Evolutionary conservation across 2,113 vertebrate species (phyloP).

Genomic region (Thamnaconus septentrionalis): DNA sequence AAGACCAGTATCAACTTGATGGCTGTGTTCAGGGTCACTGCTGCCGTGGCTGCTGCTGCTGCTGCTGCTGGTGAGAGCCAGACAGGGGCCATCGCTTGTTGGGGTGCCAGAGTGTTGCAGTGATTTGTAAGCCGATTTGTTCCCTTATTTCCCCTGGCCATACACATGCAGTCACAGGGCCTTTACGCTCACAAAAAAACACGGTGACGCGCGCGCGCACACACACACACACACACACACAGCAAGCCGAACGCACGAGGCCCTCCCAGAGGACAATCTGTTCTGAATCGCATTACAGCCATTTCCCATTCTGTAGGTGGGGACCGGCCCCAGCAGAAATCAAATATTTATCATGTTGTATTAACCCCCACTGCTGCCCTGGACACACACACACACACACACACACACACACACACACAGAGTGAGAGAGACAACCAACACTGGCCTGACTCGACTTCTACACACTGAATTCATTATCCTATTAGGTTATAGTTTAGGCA

Average conservation of each 20-base stretch:
- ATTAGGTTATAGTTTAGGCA: conserved; percentile 69
- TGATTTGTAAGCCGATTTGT: conserved; percentile 80
- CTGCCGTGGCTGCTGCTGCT: conserved; percentile 44
- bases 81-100: conserved; percentile 60
- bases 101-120: conserved; percentile 42
- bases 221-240: conserved; percentile 38
- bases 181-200: conserved; percentile 32
- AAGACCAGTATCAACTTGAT: conserved; percentile 46
- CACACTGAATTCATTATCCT: conserved; percentile 75
- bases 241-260: conserved; percentile 56
- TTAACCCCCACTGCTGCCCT: conserved; percentile 71
- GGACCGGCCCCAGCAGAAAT: conserved; percentile 75
- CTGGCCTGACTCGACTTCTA: conserved; percentile 33
- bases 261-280: conserved; percentile 74
- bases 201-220: conserved; percentile 15
- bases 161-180: conserved; percentile 60
- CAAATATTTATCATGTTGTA: conserved; percentile 80
- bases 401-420: conserved; percentile 39
- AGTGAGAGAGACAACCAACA: conserved; percentile 4
- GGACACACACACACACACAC: conserved; percentile 38
- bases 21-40: conserved; percentile 59
- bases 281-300: conserved; percentile 76
- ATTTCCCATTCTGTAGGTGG: conserved; percentile 76
- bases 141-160: conserved; percentile 76
- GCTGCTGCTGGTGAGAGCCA: conserved; percentile 47